Evolutionary conservation across 2,797 vertebrate species (phyloP).

Genomic region (Xenopus petersii): DNA sequence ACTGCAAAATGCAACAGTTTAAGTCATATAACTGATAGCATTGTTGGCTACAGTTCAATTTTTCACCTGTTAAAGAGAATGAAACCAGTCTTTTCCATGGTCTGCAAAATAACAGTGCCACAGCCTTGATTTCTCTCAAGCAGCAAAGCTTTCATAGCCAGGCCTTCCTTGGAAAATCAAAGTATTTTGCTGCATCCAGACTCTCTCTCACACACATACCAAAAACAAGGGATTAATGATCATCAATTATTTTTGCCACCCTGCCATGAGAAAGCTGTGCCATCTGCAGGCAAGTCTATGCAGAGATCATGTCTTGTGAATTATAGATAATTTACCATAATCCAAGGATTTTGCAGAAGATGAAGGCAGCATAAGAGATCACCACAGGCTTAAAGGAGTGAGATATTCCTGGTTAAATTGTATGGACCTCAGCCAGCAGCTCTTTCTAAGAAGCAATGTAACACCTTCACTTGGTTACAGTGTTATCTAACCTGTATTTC

Average conservation of each 20-base stretch:
- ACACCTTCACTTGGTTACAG: not conserved
- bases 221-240: not conserved
- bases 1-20: too few relatives aligned
- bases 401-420: constrained; percentile 34
- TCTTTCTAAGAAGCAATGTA: not conserved
- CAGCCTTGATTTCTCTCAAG: too few relatives aligned
- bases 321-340: constrained; percentile 24
- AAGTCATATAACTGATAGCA: too few relatives aligned
- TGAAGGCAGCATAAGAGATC: constrained; percentile 29
- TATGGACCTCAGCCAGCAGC: constrained; percentile 16
- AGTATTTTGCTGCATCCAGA: not conserved
- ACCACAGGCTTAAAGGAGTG: constrained; percentile 20
- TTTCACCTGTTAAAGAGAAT: too few relatives aligned
- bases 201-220: not conserved
- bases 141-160: not conserved
- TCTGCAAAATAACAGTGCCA: too few relatives aligned
- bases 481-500: not conserved
- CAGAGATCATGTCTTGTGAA: constrained; percentile 25
- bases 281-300: constrained; percentile 24
- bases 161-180: not conserved
- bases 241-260: constrained; percentile 5
- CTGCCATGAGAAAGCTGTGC: constrained; percentile 15
- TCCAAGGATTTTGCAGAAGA: constrained; percentile 1
- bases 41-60: too few relatives aligned
- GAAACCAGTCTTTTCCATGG: too few relatives aligned